These are phyloP conservation scores for Myopa tessellatipennis DNA, from an alignment of 2,888 invertebrate genomes.

Conservation along the genomic window DNA sequence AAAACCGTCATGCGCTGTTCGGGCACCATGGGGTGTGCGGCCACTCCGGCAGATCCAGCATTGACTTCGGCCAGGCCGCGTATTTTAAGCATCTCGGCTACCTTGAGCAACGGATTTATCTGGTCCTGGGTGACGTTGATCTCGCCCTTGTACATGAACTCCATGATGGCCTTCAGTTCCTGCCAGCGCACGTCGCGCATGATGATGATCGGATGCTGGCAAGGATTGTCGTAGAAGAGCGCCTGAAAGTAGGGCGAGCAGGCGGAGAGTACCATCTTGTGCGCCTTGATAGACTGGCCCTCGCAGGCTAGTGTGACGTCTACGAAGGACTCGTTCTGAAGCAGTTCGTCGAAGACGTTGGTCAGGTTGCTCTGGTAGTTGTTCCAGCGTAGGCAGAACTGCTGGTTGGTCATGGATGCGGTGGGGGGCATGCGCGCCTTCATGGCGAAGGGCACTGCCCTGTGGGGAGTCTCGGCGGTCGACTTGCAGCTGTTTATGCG, in stretches of 20 bases:
- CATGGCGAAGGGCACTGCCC: slow-evolving; percentile 7
- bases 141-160: slow-evolving; percentile 96
- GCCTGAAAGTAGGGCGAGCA: slow-evolving; percentile 94
- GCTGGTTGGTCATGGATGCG: slow-evolving; percentile 70
- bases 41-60: slow-evolving; percentile 52
- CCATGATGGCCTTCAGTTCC: slow-evolving; percentile 89
- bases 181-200: slow-evolving; percentile 92
- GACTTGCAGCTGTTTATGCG: slow-evolving; percentile 42
- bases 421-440: background rate
- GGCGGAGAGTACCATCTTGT: slow-evolving; percentile 92
- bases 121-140: slow-evolving; percentile 94
- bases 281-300: slow-evolving; percentile 89
- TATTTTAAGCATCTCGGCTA: slow-evolving; percentile 88
- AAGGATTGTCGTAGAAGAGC: slow-evolving; percentile 91
- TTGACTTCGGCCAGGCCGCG: slow-evolving; percentile 87
- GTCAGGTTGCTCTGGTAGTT: slow-evolving; percentile 91
- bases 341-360: slow-evolving; percentile 83
- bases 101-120: slow-evolving; percentile 85
- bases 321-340: slow-evolving; percentile 90
- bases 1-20: slow-evolving; percentile 63
- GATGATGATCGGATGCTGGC: slow-evolving; percentile 92
- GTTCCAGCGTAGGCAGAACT: slow-evolving; percentile 93
- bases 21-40: slow-evolving; percentile 55
- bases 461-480: slow-evolving; percentile 36
- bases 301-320: slow-evolving; percentile 93